These are phyloP conservation scores for Bombycilla garrulus DNA, from an alignment of 2,113 vertebrate species.

Conservation along the genomic window DNA sequence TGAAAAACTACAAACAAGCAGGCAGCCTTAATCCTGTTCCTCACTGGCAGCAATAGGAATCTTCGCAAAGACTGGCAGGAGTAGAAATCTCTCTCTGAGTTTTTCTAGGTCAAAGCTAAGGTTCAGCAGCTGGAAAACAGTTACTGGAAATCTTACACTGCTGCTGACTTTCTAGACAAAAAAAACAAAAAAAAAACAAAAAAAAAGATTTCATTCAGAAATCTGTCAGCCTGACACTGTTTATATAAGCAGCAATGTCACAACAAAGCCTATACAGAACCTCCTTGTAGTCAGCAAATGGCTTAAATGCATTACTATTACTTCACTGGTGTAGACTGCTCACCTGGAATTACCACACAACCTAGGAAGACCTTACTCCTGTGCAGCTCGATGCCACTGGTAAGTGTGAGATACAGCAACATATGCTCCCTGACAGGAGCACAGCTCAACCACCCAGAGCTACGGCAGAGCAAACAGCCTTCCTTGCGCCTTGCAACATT, in stretches of 20 bases:
- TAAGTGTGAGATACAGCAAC: accelerated
- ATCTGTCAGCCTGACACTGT: not conserved
- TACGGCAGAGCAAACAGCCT: not conserved
- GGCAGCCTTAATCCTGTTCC: not conserved
- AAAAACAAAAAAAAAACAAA: not conserved
- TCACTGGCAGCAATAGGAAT: not conserved
- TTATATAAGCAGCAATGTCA: not conserved
- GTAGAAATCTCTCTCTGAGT: not conserved
- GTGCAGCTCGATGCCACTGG: not conserved
- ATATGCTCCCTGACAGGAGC: accelerated
- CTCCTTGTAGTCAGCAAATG: not conserved
- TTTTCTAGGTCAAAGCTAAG: not conserved
- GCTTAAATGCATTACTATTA: not conserved
- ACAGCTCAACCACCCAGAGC: not conserved
- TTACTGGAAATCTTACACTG: not conserved
- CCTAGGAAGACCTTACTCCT: not conserved
- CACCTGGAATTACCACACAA: not conserved
- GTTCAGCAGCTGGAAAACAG: not conserved
- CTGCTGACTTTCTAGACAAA: not conserved
- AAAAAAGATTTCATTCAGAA: not conserved
- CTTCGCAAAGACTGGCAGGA: not conserved
- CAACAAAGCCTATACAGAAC: not conserved
- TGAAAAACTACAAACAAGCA: not conserved
- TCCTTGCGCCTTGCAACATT: accelerated
- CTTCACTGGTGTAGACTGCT: not conserved